Conservation (phyloP, 1,140 invertebrate species). For the Notospermus geniculatus region DNA sequence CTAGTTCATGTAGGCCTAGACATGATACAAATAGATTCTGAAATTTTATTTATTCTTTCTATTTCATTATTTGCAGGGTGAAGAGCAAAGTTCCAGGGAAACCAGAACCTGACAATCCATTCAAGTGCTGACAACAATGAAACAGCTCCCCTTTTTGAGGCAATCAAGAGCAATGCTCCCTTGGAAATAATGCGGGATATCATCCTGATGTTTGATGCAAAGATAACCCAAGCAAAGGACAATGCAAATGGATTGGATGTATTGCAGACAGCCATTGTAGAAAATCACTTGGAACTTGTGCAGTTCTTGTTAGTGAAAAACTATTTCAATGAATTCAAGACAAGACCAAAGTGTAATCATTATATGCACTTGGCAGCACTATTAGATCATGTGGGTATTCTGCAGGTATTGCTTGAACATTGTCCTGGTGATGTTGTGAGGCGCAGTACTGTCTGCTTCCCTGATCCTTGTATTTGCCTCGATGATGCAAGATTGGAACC, state of each 20-base stretch:
- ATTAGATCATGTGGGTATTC: background rate
- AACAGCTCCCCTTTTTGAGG: background rate
- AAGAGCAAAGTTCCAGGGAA: too few relatives aligned
- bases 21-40: too few relatives aligned
- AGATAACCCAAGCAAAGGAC: background rate
- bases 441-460: background rate
- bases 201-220: background rate
- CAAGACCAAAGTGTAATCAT: background rate
- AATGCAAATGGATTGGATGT: slow-evolving; percentile 11
- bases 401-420: slow-evolving; percentile 3
- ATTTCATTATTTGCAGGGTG: background rate
- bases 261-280: slow-evolving; percentile 13
- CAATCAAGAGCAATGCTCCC: background rate
- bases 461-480: too few relatives aligned
- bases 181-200: background rate
- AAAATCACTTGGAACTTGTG: slow-evolving; percentile 4
- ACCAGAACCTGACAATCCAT: too few relatives aligned
- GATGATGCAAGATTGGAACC: too few relatives aligned
- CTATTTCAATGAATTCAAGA: background rate
- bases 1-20: too few relatives aligned
- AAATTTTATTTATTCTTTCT: too few relatives aligned
- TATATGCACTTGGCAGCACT: slow-evolving; percentile 2
- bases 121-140: slow-evolving; percentile 4
- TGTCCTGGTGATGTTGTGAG: background rate
- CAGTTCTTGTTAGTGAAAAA: background rate